Percentiles rank a stretch among this genome's conserved stretches.
These are phyloP conservation scores for Prinia subflava DNA, from an alignment of 2,113 vertebrate species.

Conservation along the genomic window DNA sequence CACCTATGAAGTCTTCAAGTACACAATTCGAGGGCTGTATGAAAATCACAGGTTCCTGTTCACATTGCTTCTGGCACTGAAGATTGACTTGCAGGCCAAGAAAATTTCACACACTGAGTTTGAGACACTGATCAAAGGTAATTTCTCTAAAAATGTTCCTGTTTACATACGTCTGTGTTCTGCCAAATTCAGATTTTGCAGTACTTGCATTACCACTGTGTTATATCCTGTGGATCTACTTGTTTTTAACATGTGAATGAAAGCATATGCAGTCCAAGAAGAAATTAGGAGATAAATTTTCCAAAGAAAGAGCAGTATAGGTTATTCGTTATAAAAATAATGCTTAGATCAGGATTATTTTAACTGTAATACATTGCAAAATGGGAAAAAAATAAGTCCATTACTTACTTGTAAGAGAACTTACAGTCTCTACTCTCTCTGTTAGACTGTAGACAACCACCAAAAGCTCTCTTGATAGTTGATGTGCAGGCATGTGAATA, in stretches of 20 bases:
- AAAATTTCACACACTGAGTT: slow-evolving; percentile 81
- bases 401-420: neutral
- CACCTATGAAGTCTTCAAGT: slow-evolving; percentile 79
- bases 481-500: neutral
- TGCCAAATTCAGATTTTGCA: neutral
- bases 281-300: neutral
- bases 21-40: slow-evolving; percentile 79
- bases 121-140: slow-evolving; percentile 85
- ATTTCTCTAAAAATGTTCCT: neutral
- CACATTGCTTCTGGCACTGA: slow-evolving; percentile 80
- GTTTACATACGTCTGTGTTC: neutral
- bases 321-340: neutral
- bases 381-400: neutral
- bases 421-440: neutral
- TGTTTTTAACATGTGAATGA: neutral
- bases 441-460: neutral
- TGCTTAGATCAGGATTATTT: neutral
- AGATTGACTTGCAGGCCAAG: slow-evolving; percentile 79
- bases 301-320: neutral
- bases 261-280: neutral
- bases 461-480: neutral
- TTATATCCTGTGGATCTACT: neutral
- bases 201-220: neutral
- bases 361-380: neutral
- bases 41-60: slow-evolving; percentile 84